phyloP scores from a whole-genome alignment of 2,888 invertebrate genomes.

The Drosophila heteroneura region DNA sequence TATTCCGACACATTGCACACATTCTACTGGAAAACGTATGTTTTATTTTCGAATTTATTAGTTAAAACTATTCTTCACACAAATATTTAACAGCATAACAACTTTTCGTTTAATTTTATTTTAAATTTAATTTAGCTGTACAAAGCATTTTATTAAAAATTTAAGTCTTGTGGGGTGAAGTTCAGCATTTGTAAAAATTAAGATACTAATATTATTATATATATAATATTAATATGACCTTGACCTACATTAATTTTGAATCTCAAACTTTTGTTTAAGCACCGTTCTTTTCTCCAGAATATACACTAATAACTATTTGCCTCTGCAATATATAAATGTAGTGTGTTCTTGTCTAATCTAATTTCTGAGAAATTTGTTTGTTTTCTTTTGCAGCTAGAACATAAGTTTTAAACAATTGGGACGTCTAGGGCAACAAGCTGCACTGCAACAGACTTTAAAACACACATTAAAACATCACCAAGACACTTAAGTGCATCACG shows the following conservation, averaged over 20 bases:
- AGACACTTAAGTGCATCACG: slow-evolving; percentile 51
- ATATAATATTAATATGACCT: slow-evolving; percentile 45
- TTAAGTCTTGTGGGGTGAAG: background rate
- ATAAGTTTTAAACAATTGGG: slow-evolving; percentile 20
- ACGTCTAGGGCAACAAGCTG: slow-evolving; percentile 27
- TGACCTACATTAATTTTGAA: slow-evolving; percentile 47
- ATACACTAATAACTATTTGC: background rate
- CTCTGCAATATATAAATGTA: background rate
- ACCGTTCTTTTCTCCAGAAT: background rate
- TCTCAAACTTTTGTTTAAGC: slow-evolving; percentile 1
- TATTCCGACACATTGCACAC: background rate
- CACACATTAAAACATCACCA: slow-evolving; percentile 25
- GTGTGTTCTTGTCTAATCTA: background rate
- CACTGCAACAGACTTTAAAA: slow-evolving; percentile 2
- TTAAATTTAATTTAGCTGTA: background rate
- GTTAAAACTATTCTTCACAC: background rate
- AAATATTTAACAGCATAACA: background rate
- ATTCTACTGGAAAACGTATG: background rate
- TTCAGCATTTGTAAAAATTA: background rate
- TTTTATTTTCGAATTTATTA: background rate
- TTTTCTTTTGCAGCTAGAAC: background rate
- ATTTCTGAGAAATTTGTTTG: background rate
- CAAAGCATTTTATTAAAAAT: background rate
- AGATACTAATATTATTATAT: too few relatives aligned
- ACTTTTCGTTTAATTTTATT: background rate